Base-by-base conservation (phyloP, 1,140 invertebrate genomes). In the Episyrphus balteatus region DNA sequence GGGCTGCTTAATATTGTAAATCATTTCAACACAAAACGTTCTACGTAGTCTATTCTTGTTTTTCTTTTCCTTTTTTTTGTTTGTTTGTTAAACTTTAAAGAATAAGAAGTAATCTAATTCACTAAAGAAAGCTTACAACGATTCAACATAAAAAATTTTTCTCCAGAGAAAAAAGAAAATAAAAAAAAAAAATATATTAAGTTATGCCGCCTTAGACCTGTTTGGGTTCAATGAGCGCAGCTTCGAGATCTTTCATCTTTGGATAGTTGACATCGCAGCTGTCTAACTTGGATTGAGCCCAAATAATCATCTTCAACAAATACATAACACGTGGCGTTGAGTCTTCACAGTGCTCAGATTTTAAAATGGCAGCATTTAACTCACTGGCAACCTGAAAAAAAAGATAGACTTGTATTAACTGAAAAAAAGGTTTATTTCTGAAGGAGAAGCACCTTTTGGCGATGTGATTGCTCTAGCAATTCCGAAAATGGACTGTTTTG, bases 211-310 rank as follows among this genome's bases (percentile, higher is more conserved):
- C 21, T 8, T 26, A 26, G 21, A 26, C 21, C 48, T 59, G 58
- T 39, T 66, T 66, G 12, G 54, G 79, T 52, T 89, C 86, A 61
- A 92, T 83, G 1, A 78, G 81, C 15, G 86, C 87, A 53, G 78
- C 82, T 14, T 86, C 84, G 15, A 94, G 70, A 60, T 94, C 86
- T 13, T 83, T 88, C 88, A 96, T 92, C 71, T 89, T 90, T 2
- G 89, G 88, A 66, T 92, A 96, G 68, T 86, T 89, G 1, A 90
- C 81, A 72, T 92, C 92, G 60, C 92, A 92, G 60, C 88, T 93
- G 64, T 94, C 92, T 2, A 98, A 72, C 66, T 97, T 91, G 53
- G 90, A 86, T 69, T 98, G 93, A 1, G 90, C 88, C 93, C 93
- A 98, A 6, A 95, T 70, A 54, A 98, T 87, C 63, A 97, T 77